Percentiles rank a stretch among this genome's conserved stretches.
Evolutionary conservation across 2,797 vertebrate species (phyloP).

Genomic region (Aldrovandia affinis): DNA sequence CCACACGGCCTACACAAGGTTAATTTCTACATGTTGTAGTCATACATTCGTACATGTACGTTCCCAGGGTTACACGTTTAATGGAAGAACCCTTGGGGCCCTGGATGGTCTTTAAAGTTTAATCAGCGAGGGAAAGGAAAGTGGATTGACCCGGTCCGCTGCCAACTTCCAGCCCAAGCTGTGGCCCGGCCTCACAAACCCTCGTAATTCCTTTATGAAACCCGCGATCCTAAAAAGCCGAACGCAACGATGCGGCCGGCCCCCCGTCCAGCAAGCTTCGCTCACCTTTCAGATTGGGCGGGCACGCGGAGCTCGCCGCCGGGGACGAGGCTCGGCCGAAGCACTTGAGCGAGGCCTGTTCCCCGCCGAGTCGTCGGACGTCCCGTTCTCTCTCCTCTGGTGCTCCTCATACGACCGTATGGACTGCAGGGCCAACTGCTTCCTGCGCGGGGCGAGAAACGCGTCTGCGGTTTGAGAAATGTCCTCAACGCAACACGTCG

Average conservation of each 20-base stretch:
- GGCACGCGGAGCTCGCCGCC: slow-evolving; percentile 83
- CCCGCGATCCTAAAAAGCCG: not conserved
- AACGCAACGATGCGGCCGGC: no score
- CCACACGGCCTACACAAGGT: no score
- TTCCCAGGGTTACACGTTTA: not conserved
- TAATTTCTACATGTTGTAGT: no score
- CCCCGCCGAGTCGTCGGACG: slow-evolving; percentile 95
- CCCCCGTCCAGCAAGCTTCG: no score
- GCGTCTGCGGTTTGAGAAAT: not conserved
- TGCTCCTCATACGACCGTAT: slow-evolving; percentile 94
- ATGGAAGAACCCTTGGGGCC: not conserved
- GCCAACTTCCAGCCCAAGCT: not conserved
- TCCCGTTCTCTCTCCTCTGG: slow-evolving; percentile 90
- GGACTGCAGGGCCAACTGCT: slow-evolving; percentile 95
- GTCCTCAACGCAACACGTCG: not conserved
- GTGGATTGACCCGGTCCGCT: not conserved
- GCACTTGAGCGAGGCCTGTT: slow-evolving; percentile 89
- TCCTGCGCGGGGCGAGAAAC: slow-evolving; percentile 68
- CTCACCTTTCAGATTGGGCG: slow-evolving; percentile 92
- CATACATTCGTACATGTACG: not conserved
- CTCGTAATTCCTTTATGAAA: not conserved
- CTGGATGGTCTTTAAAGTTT: not conserved
- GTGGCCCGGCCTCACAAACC: not conserved
- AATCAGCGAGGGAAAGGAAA: slow-evolving; percentile 7
- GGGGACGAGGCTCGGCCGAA: slow-evolving; percentile 90